These are phyloP conservation scores for Steinernema khuongi DNA, from an alignment of 1,140 invertebrate species.

Conservation along the genomic window DNA sequence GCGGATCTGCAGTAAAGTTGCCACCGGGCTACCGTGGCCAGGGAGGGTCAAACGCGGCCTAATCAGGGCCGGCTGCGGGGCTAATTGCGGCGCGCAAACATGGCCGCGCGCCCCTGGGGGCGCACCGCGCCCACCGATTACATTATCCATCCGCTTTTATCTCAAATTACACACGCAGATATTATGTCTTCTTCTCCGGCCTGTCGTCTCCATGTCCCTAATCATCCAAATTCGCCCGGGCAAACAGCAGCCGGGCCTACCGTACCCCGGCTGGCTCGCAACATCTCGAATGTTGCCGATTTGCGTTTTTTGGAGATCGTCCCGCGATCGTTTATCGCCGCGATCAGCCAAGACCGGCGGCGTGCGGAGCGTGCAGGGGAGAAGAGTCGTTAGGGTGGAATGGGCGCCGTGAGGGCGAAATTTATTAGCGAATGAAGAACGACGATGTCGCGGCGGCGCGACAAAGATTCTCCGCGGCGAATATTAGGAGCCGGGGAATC, in stretches of 20 bases:
- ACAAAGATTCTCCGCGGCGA: conserved; percentile 7
- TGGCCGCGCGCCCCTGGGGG: conserved; percentile 10
- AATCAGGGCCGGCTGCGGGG: neutral
- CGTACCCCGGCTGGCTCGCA: neutral
- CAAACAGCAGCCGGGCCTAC: neutral
- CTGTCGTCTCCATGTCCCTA: conserved; percentile 10
- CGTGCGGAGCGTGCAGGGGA: neutral
- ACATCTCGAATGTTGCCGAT: conserved; percentile 6
- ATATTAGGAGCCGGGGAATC: conserved; percentile 4
- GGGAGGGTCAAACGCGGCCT: conserved; percentile 4
- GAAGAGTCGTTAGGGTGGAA: conserved; percentile 10
- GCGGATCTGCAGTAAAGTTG: conserved; percentile 4
- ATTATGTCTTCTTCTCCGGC: conserved; percentile 13
- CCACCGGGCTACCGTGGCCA: neutral
- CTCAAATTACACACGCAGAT: conserved; percentile 10
- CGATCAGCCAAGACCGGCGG: conserved; percentile 3
- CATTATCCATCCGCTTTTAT: conserved; percentile 17
- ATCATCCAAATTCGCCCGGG: conserved; percentile 7
- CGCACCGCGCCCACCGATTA: neutral
- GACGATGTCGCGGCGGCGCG: conserved; percentile 4
- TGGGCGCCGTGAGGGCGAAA: conserved; percentile 14
- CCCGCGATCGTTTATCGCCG: conserved; percentile 9
- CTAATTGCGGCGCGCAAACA: conserved; percentile 11
- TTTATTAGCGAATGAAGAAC: conserved; percentile 17
- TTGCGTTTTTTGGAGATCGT: conserved; percentile 15